phyloP scores from a whole-genome alignment of 2,113 vertebrate genomes.

The Scartelaos histophorus region DNA sequence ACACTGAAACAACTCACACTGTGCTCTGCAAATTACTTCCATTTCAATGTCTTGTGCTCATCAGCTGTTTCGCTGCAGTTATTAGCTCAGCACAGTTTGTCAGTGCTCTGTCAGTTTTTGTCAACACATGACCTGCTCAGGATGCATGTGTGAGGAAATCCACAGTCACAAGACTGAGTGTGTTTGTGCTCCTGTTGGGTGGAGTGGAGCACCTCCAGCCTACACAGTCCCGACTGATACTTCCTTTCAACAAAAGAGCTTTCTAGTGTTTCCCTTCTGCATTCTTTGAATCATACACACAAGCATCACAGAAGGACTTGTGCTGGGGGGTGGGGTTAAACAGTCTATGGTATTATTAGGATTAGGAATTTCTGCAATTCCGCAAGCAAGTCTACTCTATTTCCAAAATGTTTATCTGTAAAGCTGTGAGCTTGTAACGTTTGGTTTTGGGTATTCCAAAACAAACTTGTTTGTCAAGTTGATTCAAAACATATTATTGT shows the following conservation, averaged over 20 bases:
- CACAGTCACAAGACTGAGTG: conserved; percentile 63
- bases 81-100: conserved; percentile 10
- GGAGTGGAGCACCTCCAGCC: conserved; percentile 30
- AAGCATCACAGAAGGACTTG: conserved; percentile 47
- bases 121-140: conserved; percentile 33
- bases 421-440: neutral
- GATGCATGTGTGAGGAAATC: conserved; percentile 61
- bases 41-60: conserved; percentile 39
- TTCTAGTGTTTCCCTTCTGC: conserved; percentile 42
- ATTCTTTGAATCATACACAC: conserved; percentile 40
- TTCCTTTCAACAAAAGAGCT: conserved; percentile 52
- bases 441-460: neutral
- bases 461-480: too few relatives aligned
- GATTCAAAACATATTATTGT: too few relatives aligned
- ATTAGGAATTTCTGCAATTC: conserved; percentile 38
- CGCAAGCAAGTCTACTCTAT: conserved; percentile 15
- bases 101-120: conserved; percentile 31
- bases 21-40: conserved; percentile 56
- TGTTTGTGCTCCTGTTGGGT: conserved; percentile 64
- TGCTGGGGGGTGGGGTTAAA: conserved; percentile 22
- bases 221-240: conserved; percentile 36
- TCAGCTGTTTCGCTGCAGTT: conserved; percentile 26
- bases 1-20: conserved; percentile 49
- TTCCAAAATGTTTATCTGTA: neutral
- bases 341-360: conserved; percentile 36